Conservation (phyloP, 2,113 vertebrate species). For the Callaeas wilsoni region DNA sequence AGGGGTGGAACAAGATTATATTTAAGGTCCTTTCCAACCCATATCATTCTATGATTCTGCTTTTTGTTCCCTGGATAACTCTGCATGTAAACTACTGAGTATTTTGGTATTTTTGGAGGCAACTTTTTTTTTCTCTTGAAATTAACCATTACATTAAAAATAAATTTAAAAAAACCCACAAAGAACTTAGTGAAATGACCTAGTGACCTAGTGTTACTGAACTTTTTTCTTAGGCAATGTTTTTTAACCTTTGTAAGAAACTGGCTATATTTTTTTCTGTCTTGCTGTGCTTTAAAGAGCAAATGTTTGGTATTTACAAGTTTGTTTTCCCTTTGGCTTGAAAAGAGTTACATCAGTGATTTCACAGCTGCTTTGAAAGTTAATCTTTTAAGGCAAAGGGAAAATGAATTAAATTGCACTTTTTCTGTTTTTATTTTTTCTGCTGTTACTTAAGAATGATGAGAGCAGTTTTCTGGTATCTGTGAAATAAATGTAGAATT, state of each 20-base stretch:
- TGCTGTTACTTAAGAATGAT: constrained; percentile 52
- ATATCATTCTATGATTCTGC: background rate
- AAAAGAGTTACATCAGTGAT: constrained; percentile 34
- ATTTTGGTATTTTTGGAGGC: background rate
- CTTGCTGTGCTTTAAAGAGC: background rate
- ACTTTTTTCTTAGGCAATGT: background rate
- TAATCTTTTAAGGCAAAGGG: constrained; percentile 47
- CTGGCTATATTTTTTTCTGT: background rate
- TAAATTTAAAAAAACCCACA: background rate
- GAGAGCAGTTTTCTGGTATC: constrained; percentile 1
- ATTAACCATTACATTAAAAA: background rate
- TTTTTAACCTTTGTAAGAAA: background rate
- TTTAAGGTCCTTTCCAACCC: background rate
- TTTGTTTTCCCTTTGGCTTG: constrained; percentile 22
- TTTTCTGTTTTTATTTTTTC: constrained; percentile 39
- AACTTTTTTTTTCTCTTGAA: too few species aligned
- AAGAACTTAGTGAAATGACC: background rate
- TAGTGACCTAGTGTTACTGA: background rate
- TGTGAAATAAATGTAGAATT: background rate
- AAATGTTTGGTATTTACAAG: constrained; percentile 17
- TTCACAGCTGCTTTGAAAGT: constrained; percentile 54
- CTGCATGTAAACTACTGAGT: background rate
- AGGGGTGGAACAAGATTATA: background rate
- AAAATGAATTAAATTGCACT: background rate
- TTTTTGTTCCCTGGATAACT: background rate